phyloP scores from a whole-genome alignment of 2,113 vertebrate species.

The Petromus typicus region DNA sequence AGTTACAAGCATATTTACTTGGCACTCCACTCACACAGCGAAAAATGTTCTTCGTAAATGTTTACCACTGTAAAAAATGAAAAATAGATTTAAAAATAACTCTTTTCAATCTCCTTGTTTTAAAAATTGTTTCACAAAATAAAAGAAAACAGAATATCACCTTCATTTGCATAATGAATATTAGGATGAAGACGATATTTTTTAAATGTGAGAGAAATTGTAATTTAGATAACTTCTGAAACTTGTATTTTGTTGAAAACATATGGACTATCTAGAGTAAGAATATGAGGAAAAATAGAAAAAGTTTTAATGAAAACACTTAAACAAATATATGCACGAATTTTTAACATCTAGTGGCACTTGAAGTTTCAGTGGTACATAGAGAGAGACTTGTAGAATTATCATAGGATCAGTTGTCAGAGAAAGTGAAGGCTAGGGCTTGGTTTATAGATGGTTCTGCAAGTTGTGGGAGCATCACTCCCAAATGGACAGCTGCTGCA shows the following conservation, averaged over 20 bases:
- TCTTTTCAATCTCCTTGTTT: not conserved
- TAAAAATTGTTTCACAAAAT: not conserved
- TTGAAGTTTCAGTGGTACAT: no score
- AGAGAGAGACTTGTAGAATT: no score
- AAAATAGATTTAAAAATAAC: not conserved
- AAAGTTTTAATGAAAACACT: not conserved
- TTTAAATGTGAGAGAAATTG: conserved; percentile 14
- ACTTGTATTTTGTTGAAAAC: not conserved
- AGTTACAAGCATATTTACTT: not conserved
- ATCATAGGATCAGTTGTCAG: no score
- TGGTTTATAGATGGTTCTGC: no score
- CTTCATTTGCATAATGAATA: not conserved
- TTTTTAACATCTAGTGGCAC: no score
- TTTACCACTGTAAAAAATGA: not conserved
- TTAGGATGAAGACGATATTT: not conserved
- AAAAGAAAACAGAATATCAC: not conserved
- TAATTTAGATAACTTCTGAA: not conserved
- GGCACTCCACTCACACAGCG: not conserved
- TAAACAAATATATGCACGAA: not conserved
- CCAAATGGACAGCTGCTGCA: no score
- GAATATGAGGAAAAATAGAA: not conserved
- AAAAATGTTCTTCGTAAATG: not conserved
- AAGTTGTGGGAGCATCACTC: no score
- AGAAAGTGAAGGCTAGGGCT: no score
- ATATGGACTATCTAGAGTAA: not conserved